Evolutionary conservation across 2,888 invertebrate species (phyloP), one percentile per base, ranked within the genome.

Genomic region (Mellilla xanthometata): DNA sequence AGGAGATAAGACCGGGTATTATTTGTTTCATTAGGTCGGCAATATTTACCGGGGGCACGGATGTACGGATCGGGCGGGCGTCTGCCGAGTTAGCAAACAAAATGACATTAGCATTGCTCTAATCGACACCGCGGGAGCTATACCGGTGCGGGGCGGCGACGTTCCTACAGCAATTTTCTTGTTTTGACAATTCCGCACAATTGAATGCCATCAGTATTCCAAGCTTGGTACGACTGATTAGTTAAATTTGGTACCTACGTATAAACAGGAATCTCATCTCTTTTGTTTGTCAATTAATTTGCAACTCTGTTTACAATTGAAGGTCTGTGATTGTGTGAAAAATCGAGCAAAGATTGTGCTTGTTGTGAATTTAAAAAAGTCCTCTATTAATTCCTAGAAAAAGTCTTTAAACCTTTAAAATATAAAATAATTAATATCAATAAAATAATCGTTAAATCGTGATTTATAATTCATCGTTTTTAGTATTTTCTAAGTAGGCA

Each of bases 51-150:
- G 47, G 61, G 64, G 58, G 46, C 64, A 67, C 60, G 56, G 65
- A 68, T 73, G 70, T 68, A 68, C 62, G 65, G 65, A 60, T 65
- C 64, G 61, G n/a, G 65, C 66, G 58, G 60, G 62, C 60, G 77
- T 77, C 79, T 82, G 73, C 63, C 58, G 79, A 83, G 77, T 81
- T 77, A 61, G 69, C 74, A 80, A 81, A 82, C 78, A 84, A 81
- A 54, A 82, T 76, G 76, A 67, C 79, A 81, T 85, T 83, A 83
- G 78, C 80, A 77, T 82, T 73, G 75, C 72, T 73, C 72, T 84
- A 84, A 86, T 82, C 79, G 80, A 78, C 82, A 76, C 69, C 79
- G 62, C 68, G 81, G 81, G 81, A 78, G 68, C 68, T 58, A 62
- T 71, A 59, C n/a, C 61, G 46, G 60, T 24, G 8, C 3, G 61